A percentile compares a stretch with the other conserved stretches of the same genome.
These are phyloP conservation scores for Sula dactylatra DNA, from an alignment of 2,113 vertebrate species.

Conservation along the genomic window DNA sequence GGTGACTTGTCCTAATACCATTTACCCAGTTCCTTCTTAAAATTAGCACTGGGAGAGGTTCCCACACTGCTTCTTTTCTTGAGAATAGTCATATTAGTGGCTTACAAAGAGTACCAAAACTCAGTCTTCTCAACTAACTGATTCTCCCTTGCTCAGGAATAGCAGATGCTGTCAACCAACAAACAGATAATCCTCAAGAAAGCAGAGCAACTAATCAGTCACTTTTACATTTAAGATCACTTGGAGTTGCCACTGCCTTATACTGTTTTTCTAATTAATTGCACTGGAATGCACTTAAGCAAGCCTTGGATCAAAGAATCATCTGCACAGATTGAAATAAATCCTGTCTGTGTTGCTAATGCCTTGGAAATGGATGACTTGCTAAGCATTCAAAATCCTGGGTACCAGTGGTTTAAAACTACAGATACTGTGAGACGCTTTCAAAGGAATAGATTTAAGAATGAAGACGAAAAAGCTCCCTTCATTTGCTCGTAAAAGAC, in stretches of 20 bases:
- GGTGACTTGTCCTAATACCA: not conserved
- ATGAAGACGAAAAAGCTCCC: not conserved
- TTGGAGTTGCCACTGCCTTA: constrained; percentile 19
- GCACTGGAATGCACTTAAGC: constrained; percentile 59
- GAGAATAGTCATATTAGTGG: not conserved
- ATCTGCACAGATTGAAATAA: constrained; percentile 55
- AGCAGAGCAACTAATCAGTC: constrained; percentile 42
- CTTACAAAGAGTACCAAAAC: not conserved
- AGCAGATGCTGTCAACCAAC: not conserved
- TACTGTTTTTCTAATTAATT: constrained; percentile 54
- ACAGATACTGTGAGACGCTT: not conserved
- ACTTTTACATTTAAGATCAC: constrained; percentile 35
- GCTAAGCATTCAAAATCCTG: constrained; percentile 16
- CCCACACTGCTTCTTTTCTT: not conserved
- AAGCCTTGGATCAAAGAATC: constrained; percentile 50
- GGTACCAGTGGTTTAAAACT: not conserved
- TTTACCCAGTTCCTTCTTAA: not conserved
- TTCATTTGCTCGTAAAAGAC: not conserved
- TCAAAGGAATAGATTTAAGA: not conserved
- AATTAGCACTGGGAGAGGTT: not conserved
- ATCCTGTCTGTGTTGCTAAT: constrained; percentile 47
- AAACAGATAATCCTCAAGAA: constrained; percentile 10
- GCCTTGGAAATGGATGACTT: constrained; percentile 37
- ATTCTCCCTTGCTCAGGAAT: not conserved
- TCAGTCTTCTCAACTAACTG: not conserved